Base-by-base conservation (phyloP, 2,888 invertebrate genomes). In the Eupithecia subfuscata region DNA sequence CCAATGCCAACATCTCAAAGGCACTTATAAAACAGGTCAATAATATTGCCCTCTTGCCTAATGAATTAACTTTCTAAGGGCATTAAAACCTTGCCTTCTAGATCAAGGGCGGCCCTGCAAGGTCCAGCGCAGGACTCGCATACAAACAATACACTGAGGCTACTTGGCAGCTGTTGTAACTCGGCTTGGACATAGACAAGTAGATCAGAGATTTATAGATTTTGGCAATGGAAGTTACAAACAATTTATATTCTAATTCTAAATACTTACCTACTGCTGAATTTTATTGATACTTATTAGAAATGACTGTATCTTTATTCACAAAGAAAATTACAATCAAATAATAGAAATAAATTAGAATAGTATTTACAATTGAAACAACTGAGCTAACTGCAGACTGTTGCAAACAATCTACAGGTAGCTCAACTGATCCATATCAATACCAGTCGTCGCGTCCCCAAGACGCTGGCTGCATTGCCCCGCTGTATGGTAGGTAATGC, bases 111-210 rank as follows among this genome's bases (percentile, higher is more conserved):
- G 69, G 71, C 76, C 79, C 80, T 82, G 83, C 87, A 86, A 84
- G 84, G 82, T 80, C 78, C 77, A 80, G 82, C 81, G 78, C 77
- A 43, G 77, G 63, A 85, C 73, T 77, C 82, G 91, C 90, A 91
- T 92, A 91, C 89, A 84, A 91, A 92, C 75, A 45, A 73, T 86
- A 72, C 72, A 64, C 81, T 80, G 85, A 88, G 86, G 40, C 90
- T 88, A n/a, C 65, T 60, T 79, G 78, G 65, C 74, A 73, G 48
- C 75, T 72, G 60, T 75, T 74, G 74, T 70, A 74, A 68, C 60
- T 56, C 11, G 22, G 22, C 52, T 56, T 56, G 60, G 25, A 14
- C 12, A 60, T 60, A 60, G 22, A 56, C 56, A 56, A 56, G 22
- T 22, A 22, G 56, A 60, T 25, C 60, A 60, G 22, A 60, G 25